Percentiles rank a stretch among this genome's conserved stretches.
phyloP scores from a whole-genome alignment of 1,140 invertebrate genomes.

The Aleiodes sp. region DNA sequence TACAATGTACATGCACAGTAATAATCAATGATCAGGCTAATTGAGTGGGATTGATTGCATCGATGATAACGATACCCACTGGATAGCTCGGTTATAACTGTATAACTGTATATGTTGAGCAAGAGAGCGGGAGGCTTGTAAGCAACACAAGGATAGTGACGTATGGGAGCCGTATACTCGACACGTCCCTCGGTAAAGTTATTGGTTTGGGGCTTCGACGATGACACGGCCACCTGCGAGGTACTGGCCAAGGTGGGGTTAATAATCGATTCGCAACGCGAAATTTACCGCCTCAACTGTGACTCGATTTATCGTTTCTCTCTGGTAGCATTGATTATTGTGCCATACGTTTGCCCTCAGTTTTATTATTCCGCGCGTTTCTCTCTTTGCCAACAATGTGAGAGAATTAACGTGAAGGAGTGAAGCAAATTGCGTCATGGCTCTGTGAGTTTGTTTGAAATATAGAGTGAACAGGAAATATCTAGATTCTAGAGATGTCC shows the following conservation, averaged over 20 bases:
- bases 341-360: too few species aligned
- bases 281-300: slow-evolving; percentile 37
- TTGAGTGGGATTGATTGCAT: slow-evolving; percentile 65
- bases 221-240: slow-evolving; percentile 35
- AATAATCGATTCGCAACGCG: slow-evolving; percentile 33
- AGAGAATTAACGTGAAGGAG: neutral
- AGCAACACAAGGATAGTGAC: slow-evolving; percentile 51
- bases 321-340: slow-evolving; percentile 10
- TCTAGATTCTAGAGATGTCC: slow-evolving; percentile 43
- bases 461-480: neutral
- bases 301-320: slow-evolving; percentile 43
- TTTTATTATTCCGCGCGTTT: too few species aligned
- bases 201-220: slow-evolving; percentile 43
- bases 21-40: slow-evolving; percentile 67
- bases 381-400: too few species aligned
- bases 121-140: too few species aligned
- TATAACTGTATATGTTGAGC: slow-evolving; percentile 18
- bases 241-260: slow-evolving; percentile 22
- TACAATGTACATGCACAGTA: slow-evolving; percentile 36
- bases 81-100: slow-evolving; percentile 7
- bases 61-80: slow-evolving; percentile 60
- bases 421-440: neutral
- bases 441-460: neutral
- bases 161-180: slow-evolving; percentile 44
- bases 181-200: slow-evolving; percentile 53